Evolutionary conservation across 2,888 invertebrate genomes (phyloP).

Genomic region (Stenchaetothrips biformis): DNA sequence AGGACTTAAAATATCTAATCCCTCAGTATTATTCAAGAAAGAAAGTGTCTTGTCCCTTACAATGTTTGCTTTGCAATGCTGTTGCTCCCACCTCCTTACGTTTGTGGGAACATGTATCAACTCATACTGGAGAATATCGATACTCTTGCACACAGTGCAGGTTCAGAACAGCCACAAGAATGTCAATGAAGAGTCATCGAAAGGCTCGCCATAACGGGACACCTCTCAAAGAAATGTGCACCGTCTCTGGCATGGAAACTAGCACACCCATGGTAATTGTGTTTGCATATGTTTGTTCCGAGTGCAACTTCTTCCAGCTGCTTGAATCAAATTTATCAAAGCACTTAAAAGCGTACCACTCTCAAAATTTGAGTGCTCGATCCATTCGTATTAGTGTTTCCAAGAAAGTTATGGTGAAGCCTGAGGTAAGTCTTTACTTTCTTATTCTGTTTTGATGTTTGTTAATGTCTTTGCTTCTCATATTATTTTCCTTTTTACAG

Average conservation of each 20-base stretch:
- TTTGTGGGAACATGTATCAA: slow-evolving; percentile 68
- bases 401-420: not conserved
- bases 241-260: slow-evolving; percentile 40
- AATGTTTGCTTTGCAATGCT: slow-evolving; percentile 35
- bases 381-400: not conserved
- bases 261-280: slow-evolving; percentile 41
- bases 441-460: not conserved
- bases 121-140: slow-evolving; percentile 74
- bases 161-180: slow-evolving; percentile 32
- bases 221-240: slow-evolving; percentile 25
- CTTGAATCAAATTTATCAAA: slow-evolving; percentile 55
- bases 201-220: slow-evolving; percentile 32
- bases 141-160: slow-evolving; percentile 60
- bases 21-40: slow-evolving; percentile 34
- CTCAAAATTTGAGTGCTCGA: slow-evolving; percentile 39
- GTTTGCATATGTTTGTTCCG: slow-evolving; percentile 61
- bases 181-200: slow-evolving; percentile 35
- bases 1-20: not conserved
- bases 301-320: slow-evolving; percentile 70
- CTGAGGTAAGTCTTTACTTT: not conserved
- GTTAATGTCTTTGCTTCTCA: not conserved
- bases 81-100: slow-evolving; percentile 31
- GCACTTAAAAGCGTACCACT: slow-evolving; percentile 56
- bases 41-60: slow-evolving; percentile 7
- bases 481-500: not conserved